Evolutionary conservation across 2,888 invertebrate genomes (phyloP).

Genomic region (Pachydiplax longipennis): DNA sequence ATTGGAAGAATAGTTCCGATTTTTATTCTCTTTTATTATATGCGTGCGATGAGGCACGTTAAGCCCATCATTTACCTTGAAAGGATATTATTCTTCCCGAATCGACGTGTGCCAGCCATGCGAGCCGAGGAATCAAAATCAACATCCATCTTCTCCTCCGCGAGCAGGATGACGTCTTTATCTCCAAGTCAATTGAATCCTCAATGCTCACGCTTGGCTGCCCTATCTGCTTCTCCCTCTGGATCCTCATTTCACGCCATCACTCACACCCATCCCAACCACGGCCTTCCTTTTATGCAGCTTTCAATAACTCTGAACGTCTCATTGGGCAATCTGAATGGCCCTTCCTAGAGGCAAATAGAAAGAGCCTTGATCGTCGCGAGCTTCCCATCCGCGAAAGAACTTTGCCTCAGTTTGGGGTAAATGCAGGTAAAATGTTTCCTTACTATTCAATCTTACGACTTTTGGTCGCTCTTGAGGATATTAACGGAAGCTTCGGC

Average conservation of each 20-base stretch:
- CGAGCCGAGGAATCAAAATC: constrained; percentile 1
- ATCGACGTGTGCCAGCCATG: neutral
- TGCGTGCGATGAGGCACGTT: neutral
- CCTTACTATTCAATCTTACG: neutral
- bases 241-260: neutral
- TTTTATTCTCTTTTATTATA: neutral
- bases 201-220: constrained; percentile 37
- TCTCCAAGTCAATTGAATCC: constrained; percentile 41
- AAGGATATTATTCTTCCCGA: constrained; percentile 2
- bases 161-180: constrained; percentile 24
- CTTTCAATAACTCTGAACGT: neutral
- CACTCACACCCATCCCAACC: constrained; percentile 1
- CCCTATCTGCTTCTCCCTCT: neutral
- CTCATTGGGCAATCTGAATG: constrained; percentile 1
- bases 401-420: neutral
- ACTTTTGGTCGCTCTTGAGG: too few relatives aligned
- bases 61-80: constrained; percentile 1
- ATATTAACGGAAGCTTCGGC: too few relatives aligned
- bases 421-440: neutral
- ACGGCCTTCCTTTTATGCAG: neutral
- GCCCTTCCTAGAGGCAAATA: neutral
- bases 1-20: neutral
- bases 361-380: neutral
- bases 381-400: neutral
- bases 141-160: constrained; percentile 28